Evolutionary conservation across 2,797 vertebrate genomes (phyloP).

Genomic region (Eremophila alpestris): DNA sequence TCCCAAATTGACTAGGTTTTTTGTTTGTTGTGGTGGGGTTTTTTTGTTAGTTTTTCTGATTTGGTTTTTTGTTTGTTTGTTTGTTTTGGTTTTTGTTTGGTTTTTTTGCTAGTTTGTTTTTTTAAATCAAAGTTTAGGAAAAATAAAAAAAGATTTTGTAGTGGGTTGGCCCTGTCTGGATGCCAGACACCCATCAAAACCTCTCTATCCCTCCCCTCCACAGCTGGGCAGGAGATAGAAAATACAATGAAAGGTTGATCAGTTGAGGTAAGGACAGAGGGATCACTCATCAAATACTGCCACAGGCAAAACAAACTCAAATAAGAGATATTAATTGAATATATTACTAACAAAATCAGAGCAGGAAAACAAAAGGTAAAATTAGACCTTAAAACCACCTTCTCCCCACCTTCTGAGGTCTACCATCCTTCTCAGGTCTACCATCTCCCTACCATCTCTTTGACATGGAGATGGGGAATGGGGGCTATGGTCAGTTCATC

Average conservation of each 20-base stretch:
- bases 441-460: accelerated
- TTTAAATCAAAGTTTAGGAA: neutral
- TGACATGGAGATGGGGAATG: neutral
- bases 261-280: neutral
- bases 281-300: neutral
- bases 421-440: neutral
- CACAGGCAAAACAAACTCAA: neutral
- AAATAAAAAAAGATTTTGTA: neutral
- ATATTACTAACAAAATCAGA: neutral
- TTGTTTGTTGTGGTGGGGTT: neutral
- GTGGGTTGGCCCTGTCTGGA: neutral
- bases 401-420: neutral
- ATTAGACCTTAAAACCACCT: neutral
- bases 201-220: neutral
- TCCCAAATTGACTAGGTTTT: neutral
- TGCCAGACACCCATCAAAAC: neutral
- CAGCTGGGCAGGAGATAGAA: neutral
- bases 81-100: too few relatives aligned
- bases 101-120: neutral
- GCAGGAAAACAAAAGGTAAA: neutral
- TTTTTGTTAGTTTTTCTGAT: neutral
- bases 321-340: neutral
- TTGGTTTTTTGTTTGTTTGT: too few relatives aligned
- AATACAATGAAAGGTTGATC: neutral
- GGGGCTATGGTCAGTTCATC: neutral